These are phyloP conservation scores for Sebastes fasciatus DNA, from an alignment of 2,113 vertebrate genomes.

Conservation along the genomic window DNA sequence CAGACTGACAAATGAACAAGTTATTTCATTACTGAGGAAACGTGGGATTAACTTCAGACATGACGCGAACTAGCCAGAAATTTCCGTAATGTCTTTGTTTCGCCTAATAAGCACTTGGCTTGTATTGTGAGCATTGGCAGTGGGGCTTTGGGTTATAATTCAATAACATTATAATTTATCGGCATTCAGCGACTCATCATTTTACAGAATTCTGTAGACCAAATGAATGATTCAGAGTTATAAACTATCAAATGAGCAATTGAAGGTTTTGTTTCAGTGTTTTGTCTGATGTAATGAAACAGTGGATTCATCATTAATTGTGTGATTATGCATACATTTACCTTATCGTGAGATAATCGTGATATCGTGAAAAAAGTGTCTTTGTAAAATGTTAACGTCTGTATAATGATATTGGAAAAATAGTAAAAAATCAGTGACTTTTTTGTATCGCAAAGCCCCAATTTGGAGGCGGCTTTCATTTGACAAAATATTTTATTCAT, in stretches of 20 bases:
- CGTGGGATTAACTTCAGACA: slow-evolving; percentile 18
- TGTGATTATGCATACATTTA: not conserved
- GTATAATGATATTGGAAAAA: not conserved
- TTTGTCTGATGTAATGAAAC: not conserved
- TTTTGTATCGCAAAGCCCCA: not conserved
- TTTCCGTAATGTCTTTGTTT: slow-evolving; percentile 6
- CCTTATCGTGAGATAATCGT: too few relatives aligned
- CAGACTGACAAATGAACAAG: slow-evolving; percentile 48
- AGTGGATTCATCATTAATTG: not conserved
- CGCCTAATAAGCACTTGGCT: slow-evolving; percentile 3
- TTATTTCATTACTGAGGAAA: slow-evolving; percentile 42
- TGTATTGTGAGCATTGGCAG: not conserved
- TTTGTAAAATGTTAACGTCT: not conserved
- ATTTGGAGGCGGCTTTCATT: not conserved
- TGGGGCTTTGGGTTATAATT: not conserved
- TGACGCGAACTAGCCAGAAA: not conserved
- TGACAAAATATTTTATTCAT: not conserved
- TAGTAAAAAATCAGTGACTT: not conserved
- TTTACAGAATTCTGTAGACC: not conserved
- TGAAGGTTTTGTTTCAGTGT: not conserved
- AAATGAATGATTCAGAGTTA: not conserved
- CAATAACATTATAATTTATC: not conserved
- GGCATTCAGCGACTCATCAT: not conserved
- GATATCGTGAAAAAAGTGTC: not conserved
- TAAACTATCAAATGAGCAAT: not conserved